Percentiles rank a stretch among this genome's conserved stretches.
phyloP scores from a whole-genome alignment of 2,888 invertebrate genomes.

The Drosophila pseudotalamancana region DNA sequence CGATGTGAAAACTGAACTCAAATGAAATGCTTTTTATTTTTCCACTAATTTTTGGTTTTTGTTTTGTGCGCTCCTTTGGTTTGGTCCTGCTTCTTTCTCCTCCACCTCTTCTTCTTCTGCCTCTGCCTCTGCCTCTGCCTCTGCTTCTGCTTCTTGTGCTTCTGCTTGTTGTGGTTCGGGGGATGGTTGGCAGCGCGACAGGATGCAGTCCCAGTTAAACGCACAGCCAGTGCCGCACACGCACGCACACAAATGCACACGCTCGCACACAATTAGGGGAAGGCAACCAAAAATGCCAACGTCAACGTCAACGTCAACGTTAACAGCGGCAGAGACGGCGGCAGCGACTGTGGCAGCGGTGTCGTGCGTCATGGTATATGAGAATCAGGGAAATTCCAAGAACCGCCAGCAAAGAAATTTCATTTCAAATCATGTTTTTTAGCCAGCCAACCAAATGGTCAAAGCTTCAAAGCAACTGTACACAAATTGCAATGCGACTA shows the following conservation, averaged over 20 bases:
- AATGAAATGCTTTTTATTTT: slow-evolving; percentile 74
- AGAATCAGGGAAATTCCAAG: slow-evolving; percentile 60
- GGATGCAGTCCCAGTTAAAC: slow-evolving; percentile 53
- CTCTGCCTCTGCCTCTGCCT: no score
- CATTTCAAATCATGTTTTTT: slow-evolving; percentile 50
- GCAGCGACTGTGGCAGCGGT: slow-evolving; percentile 30
- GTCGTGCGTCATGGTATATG: slow-evolving; percentile 45
- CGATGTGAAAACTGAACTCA: slow-evolving; percentile 69
- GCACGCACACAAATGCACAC: slow-evolving; percentile 5
- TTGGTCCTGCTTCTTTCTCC: no score
- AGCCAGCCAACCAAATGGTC: slow-evolving; percentile 3
- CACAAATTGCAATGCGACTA: slow-evolving; percentile 16
- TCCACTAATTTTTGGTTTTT: slow-evolving; percentile 57
- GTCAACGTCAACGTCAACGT: no score
- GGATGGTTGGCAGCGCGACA: slow-evolving; percentile 55
- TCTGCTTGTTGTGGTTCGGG: slow-evolving; percentile 28
- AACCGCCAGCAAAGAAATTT: slow-evolving; percentile 51
- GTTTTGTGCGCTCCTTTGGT: slow-evolving; percentile 43
- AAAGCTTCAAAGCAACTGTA: slow-evolving; percentile 40
- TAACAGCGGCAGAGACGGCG: no score
- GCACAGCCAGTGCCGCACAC: slow-evolving; percentile 32
- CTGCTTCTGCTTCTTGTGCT: no score
- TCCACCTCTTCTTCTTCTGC: no score
- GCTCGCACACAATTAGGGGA: slow-evolving; percentile 55
- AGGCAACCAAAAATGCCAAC: slow-evolving; percentile 53